Evolutionary conservation across 2,113 vertebrate genomes (phyloP).

Genomic region (Cavia aperea): DNA sequence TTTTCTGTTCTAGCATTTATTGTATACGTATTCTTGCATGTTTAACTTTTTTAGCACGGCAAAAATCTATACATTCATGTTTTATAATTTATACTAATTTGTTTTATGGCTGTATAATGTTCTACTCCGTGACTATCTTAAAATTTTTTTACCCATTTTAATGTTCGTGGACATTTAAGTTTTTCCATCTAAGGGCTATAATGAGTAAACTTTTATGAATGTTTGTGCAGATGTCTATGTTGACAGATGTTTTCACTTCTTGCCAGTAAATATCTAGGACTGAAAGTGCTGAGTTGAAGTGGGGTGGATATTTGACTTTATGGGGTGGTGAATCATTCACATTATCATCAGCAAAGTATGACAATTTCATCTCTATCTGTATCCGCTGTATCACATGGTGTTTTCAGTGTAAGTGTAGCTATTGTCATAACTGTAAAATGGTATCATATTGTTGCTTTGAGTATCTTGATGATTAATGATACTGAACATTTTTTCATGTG

Average conservation of each 20-base stretch:
- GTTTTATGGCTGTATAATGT: background rate
- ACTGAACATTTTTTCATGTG: background rate
- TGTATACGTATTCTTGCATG: background rate
- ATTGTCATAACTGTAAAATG: background rate
- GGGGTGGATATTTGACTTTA: background rate
- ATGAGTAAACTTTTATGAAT: background rate
- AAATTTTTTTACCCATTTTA: background rate
- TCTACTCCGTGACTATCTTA: background rate
- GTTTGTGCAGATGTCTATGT: background rate
- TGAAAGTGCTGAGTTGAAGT: background rate
- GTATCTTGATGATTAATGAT: background rate
- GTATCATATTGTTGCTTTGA: background rate
- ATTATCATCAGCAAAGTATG: background rate
- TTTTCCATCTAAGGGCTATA: background rate
- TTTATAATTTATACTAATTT: background rate
- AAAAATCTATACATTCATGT: background rate
- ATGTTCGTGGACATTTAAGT: background rate
- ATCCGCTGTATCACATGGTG: no score
- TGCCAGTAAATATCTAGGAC: background rate
- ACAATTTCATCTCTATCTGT: background rate
- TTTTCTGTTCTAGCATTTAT: background rate
- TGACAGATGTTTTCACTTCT: background rate
- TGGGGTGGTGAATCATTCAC: background rate
- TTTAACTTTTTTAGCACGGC: background rate
- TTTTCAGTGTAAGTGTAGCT: background rate